Evolutionary conservation across 1,140 invertebrate genomes (phyloP), one percentile per base, ranked within the genome.

Genomic region (Eumaeus atala): DNA sequence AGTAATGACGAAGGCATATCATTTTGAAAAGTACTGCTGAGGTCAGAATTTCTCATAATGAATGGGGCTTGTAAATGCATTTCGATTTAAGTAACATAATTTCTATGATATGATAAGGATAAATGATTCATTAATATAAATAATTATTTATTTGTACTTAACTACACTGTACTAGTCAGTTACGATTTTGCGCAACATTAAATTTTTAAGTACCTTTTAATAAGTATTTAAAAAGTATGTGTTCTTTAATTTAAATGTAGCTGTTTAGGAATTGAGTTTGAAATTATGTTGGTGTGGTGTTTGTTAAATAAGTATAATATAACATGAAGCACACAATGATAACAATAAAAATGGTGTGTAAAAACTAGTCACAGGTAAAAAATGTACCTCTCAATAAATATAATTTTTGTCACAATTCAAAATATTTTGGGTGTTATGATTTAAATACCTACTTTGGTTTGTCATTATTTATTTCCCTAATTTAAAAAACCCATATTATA

Each of bases 121-220:
- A 84, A 84, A 84, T 83, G 70, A 75, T 79, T 80, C 70, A 72
- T 72, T 79, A 85, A 77, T 78, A 74, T 72, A 81, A 72, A 82
- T 84, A 55, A 62, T 59, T 77, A 81, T 87, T 87, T 87, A 87
- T 86, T 83, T 76, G 84, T 88, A 88, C 87, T 88, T 88, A 88
- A 87, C 76, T 84, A 86, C 79, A 86, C 77, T 79, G 75, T 82
- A 84, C 86, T 88, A 88, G 86, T 88, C 86, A 88, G 77, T 85
- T 86, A 84, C 84, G 81, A 82, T 82, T 44, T 88, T 88, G 85
- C 81, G 84, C 84, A 87, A 88, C 77, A 80, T 81, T 84, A 87
- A 84, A 77, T 62, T 62, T 75, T 74, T 77, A 84, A 76, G 78
- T 82, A 77, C 64, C 64, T 69, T 83, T 42, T 21, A 11, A 40